These are phyloP conservation scores for Dolichomitus sp. DNA, from an alignment of 2,888 invertebrate genomes.

Conservation along the genomic window DNA sequence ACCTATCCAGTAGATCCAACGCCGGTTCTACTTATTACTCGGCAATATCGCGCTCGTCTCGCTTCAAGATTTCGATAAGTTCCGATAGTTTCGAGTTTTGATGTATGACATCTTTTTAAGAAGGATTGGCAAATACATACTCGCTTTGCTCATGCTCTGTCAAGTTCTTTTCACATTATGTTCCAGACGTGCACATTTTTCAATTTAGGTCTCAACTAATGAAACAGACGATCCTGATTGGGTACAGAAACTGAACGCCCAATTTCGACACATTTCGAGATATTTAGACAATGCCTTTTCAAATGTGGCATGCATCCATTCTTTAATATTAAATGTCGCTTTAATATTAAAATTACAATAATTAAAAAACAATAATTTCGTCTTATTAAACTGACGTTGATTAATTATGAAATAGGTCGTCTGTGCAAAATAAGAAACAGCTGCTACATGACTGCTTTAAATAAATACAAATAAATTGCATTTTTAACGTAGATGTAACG, in stretches of 20 bases:
- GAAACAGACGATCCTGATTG: conserved; percentile 1
- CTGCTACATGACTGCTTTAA: background rate
- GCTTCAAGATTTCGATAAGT: background rate
- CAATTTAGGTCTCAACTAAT: background rate
- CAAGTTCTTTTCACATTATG: background rate
- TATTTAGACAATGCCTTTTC: background rate
- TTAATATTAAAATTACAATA: background rate
- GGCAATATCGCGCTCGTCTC: conserved; percentile 1
- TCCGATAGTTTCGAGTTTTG: conserved; percentile 1
- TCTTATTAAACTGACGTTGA: conserved; percentile 1
- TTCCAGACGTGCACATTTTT: background rate
- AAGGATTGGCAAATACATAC: background rate
- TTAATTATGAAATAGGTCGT: background rate
- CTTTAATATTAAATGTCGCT: background rate
- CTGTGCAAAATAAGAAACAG: background rate
- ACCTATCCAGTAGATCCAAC: conserved; percentile 1
- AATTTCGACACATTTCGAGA: conserved; percentile 1
- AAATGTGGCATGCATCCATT: conserved; percentile 1
- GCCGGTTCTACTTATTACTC: conserved; percentile 1
- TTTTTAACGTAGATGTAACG: too few species aligned
- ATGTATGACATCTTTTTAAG: background rate
- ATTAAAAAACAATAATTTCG: background rate
- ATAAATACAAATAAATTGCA: too few species aligned
- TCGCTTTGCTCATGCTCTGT: background rate
- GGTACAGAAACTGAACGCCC: conserved; percentile 1